Conservation (phyloP, 2,797 vertebrate genomes). For the Rhinoraja longicauda region DNA sequence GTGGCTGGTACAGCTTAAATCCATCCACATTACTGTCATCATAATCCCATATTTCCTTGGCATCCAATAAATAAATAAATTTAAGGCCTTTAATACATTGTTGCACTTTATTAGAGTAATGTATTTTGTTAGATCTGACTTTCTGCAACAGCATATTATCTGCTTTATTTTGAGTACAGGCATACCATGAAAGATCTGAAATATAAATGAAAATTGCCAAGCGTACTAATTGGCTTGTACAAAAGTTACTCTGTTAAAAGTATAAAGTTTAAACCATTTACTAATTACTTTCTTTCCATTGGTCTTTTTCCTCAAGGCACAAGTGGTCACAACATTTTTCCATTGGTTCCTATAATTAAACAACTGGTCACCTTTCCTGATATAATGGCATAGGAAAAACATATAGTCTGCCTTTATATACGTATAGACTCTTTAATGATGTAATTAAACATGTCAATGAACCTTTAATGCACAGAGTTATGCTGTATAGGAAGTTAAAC, state of each 20-base stretch:
- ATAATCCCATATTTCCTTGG: too few relatives aligned
- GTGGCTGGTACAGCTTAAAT: too few relatives aligned
- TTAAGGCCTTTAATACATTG: not conserved
- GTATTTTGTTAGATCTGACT: not conserved
- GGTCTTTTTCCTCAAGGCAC: not conserved
- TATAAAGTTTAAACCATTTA: not conserved
- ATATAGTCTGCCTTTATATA: not conserved
- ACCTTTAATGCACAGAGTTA: not conserved
- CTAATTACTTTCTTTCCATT: not conserved
- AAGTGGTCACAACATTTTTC: not conserved
- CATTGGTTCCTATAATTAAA: not conserved
- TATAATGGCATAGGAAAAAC: not conserved
- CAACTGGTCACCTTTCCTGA: not conserved
- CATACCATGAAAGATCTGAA: not conserved
- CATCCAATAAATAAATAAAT: too few relatives aligned
- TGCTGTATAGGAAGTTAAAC: not conserved
- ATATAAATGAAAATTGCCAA: not conserved
- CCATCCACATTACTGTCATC: too few relatives aligned
- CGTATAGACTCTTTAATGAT: not conserved
- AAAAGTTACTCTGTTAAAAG: not conserved
- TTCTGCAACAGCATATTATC: not conserved
- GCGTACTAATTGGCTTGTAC: not conserved
- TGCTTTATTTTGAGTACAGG: not conserved
- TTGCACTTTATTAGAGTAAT: not conserved
- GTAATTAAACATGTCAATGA: not conserved